Evolutionary conservation across 2,797 vertebrate species (phyloP), one percentile per base, ranked within the genome.

Genomic region (Etheostoma nigrum): DNA sequence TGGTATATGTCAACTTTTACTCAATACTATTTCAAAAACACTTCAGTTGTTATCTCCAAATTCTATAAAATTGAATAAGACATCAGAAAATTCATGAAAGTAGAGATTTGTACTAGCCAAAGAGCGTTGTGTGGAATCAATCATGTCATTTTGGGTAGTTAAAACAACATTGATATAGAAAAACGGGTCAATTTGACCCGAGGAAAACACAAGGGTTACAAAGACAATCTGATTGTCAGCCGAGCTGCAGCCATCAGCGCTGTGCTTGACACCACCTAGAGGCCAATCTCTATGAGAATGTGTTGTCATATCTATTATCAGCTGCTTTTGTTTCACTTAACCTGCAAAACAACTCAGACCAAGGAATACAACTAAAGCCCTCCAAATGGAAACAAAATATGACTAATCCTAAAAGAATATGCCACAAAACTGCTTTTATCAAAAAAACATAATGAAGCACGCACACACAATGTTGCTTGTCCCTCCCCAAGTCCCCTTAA

Each of bases 221-320:
- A 69, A 7, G 15, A 6, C 15, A 15, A 49, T 33, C 45, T 25
- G 5, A 63, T 48, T 51, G 45, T 48, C 21, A 70, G 11, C 30
- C 14, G 1, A 52, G 45, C 36, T 45, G 44, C 54, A 60, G 54
- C 27, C 54, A 9, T 27, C 25, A 4, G 58, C 3, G 44, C 18
- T 64, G 59, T 58, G 30, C 51, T 48, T 67, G 42, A 52, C 72
- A 21, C 23, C 53, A 44, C 30, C 4, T 14, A 44, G 49, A 51
- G 63, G 52, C 30, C 40, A 0, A 36, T 73, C 36, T 40, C 16
- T 64, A 47, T 2, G 36, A 45, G 9, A 11, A 40, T 2, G 30
- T 64, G 63, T 49, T 12, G 2, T 58, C 33, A 42, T 18, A 1
- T 60, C 18, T 59, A n/a, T 16, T 21, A 19, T n/a, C 48, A 47